Percentiles rank a stretch among this genome's conserved stretches.
These are phyloP conservation scores for Caenorhabditis sinica DNA, from an alignment of 2,888 invertebrate species.

Conservation along the genomic window DNA sequence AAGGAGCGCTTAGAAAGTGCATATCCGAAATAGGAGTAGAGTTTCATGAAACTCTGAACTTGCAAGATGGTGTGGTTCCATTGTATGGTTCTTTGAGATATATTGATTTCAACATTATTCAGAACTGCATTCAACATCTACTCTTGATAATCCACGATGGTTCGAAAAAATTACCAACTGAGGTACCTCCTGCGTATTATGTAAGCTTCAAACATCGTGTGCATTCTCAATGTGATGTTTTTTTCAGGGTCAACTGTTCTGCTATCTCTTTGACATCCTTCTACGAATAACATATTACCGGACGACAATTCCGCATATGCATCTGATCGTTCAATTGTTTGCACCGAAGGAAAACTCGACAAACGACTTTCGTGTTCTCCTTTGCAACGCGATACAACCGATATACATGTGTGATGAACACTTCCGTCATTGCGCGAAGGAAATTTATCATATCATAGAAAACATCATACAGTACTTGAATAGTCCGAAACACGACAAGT, in stretches of 20 bases:
- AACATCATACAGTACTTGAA: conserved; percentile 1
- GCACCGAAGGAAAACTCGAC: conserved; percentile 6
- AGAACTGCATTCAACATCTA: conserved; percentile 41
- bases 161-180: conserved; percentile 1
- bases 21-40: too few species aligned
- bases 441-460: conserved; percentile 19
- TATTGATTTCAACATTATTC: not conserved
- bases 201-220: not conserved
- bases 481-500: conserved; percentile 33
- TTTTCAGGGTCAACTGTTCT: conserved; percentile 37
- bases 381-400: conserved; percentile 4
- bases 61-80: too few species aligned
- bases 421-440: conserved; percentile 1
- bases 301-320: not conserved
- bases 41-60: too few species aligned
- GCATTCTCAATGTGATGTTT: not conserved
- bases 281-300: conserved; percentile 10
- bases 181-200: conserved; percentile 8
- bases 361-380: conserved; percentile 22
- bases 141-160: conserved; percentile 52
- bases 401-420: not conserved
- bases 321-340: conserved; percentile 34
- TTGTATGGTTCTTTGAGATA: too few species aligned
- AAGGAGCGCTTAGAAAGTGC: too few species aligned
- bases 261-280: conserved; percentile 28